Evolutionary conservation across 2,888 invertebrate species (phyloP), one percentile per base, ranked within the genome.

Genomic region (Chymomyza procnemis): DNA sequence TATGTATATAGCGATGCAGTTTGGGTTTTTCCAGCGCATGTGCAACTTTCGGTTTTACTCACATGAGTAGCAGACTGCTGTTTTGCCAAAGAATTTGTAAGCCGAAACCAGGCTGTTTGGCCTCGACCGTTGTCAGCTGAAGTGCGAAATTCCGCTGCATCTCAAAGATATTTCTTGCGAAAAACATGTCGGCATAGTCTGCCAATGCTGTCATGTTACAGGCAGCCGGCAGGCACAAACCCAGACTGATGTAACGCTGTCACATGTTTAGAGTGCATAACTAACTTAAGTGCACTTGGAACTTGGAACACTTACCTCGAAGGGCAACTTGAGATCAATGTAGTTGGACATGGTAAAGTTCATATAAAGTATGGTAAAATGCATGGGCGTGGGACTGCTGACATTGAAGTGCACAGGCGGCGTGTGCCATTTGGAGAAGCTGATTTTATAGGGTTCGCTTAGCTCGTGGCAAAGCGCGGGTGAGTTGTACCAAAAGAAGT

Each of bases 221-320:
- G 0, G 90, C 90, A 3, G 88, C 79, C 0, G 92, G 92, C 19
- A 92, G 75, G 75, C 92, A 92, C 2, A 92, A 79, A 8, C 92
- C 92, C 16, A 92, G 79, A 14, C 90, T 90, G n/a, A 92, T 86
- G 48, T 80, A 76, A 58, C 79, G 71, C 88, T 88, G 66, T 50
- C 71, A 71, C 34, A 61, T 21, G 18, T 48, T 22, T 57, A 56
- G 16, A 19, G 8, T 19, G 56, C 8, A 30, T 62, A 55, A 55
- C 52, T 55, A 54, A 58, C 18, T n/a, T 1, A n/a, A 58, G 48
- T 58, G 8, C 41, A 18, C 21, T 64, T 18, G 22, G 22, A n/a
- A 26, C 16, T 34, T 56, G 8, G 18, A n/a, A n/a, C n/a, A 16
- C 67, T 77, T 73, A 88, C 88, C 82, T 88, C 84, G 61, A 82